Conservation (phyloP, 2,888 invertebrate species). For the Diogma glabrata region DNA sequence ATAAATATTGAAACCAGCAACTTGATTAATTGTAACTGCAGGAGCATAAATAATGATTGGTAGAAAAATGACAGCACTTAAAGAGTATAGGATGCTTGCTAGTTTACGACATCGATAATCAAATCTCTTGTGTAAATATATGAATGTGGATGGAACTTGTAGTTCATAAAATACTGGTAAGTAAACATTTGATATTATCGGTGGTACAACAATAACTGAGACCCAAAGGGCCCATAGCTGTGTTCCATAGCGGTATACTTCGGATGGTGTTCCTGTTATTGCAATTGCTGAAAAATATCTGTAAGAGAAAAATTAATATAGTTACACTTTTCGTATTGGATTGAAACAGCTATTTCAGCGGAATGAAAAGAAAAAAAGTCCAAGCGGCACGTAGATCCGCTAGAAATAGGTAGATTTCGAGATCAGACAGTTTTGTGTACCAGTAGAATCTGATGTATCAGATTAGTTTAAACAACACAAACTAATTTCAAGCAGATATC, state of each 20-base stretch:
- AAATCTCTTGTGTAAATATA: constrained; percentile 54
- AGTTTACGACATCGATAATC: constrained; percentile 45
- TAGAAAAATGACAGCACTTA: constrained; percentile 44
- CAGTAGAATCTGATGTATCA: too few species aligned
- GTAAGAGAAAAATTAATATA: too few species aligned
- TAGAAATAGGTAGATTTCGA: too few species aligned
- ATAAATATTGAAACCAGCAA: constrained; percentile 54
- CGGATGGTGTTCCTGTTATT: constrained; percentile 35
- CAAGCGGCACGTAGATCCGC: too few species aligned
- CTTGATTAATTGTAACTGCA: constrained; percentile 56
- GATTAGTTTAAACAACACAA: too few species aligned
- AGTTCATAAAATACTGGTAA: constrained; percentile 58
- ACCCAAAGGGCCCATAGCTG: constrained; percentile 29
- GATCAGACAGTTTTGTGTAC: too few species aligned
- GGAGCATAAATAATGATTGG: constrained; percentile 62
- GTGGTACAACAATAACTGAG: background rate
- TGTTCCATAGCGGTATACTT: constrained; percentile 40
- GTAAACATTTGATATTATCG: constrained; percentile 32
- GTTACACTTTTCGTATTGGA: too few species aligned
- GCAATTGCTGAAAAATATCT: constrained; percentile 10
- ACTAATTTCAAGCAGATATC: too few species aligned
- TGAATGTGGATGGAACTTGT: constrained; percentile 56
- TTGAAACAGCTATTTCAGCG: too few species aligned
- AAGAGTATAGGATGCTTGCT: constrained; percentile 46
- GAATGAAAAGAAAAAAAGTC: too few species aligned